A percentile compares a stretch with the other conserved stretches of the same genome.
Evolutionary conservation across 2,797 vertebrate genomes (phyloP).

Genomic region (Melanotaenia parkinsoni): DNA sequence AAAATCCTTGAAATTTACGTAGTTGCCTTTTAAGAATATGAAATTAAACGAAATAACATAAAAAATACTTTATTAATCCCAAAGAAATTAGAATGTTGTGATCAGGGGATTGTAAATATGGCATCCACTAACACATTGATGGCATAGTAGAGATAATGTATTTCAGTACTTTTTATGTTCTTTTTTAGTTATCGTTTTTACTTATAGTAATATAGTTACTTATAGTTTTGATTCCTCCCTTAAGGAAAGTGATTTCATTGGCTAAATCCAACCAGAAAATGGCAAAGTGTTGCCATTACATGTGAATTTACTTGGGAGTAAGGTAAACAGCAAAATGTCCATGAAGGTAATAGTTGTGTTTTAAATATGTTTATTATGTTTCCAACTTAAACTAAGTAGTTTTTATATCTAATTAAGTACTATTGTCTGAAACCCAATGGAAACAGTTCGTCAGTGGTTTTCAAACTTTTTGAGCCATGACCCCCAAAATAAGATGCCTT

Average conservation of each 20-base stretch:
- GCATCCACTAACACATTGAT: background rate
- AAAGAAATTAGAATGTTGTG: background rate
- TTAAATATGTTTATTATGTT: background rate
- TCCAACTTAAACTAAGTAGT: background rate
- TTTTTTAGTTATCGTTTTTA: background rate
- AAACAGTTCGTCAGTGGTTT: no score
- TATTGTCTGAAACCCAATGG: background rate
- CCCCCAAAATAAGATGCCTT: no score
- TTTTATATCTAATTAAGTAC: background rate
- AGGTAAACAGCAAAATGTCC: background rate
- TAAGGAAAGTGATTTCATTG: background rate
- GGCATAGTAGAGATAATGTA: background rate
- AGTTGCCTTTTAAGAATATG: conserved; percentile 13
- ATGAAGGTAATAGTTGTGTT: background rate
- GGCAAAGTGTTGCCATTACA: background rate
- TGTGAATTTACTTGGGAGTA: background rate
- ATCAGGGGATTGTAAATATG: conserved; percentile 1
- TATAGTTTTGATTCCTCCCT: background rate
- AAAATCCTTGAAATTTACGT: background rate
- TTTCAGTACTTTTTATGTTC: background rate
- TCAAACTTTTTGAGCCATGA: no score
- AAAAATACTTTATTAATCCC: background rate
- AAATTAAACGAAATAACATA: no score
- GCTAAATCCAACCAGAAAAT: background rate
- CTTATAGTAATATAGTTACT: no score